phyloP scores from a whole-genome alignment of 2,888 invertebrate species.

The Nipponacmea schrenckii region DNA sequence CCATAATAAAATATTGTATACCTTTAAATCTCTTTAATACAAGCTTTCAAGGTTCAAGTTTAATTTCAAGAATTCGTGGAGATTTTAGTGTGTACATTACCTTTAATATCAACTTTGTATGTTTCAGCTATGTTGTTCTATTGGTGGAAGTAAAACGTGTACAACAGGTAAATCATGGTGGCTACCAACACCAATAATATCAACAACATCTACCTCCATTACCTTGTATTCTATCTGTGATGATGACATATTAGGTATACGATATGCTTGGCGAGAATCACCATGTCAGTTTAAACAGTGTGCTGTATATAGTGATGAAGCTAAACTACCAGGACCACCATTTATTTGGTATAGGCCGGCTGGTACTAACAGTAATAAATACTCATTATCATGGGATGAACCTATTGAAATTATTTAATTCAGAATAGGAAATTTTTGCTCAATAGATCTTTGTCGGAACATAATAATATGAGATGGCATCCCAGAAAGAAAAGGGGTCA shows the following conservation, averaged over 20 bases:
- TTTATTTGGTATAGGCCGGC: conserved; percentile 19
- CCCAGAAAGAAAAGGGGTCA: too few relatives aligned
- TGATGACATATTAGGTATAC: conserved; percentile 35
- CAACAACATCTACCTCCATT: conserved; percentile 26
- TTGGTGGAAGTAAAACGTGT: not conserved
- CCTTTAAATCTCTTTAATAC: too few relatives aligned
- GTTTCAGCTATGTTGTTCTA: not conserved
- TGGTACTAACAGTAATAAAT: not conserved
- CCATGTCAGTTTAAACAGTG: conserved; percentile 48
- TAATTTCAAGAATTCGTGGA: too few relatives aligned
- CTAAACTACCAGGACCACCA: conserved; percentile 43
- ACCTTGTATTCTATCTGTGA: conserved; percentile 33
- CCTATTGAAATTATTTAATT: not conserved
- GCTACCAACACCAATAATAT: conserved; percentile 39
- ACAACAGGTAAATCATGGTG: conserved; percentile 22
- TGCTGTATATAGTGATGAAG: conserved; percentile 40
- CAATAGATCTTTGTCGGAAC: too few relatives aligned
- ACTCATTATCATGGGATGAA: not conserved
- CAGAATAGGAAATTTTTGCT: too few relatives aligned
- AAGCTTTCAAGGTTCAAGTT: too few relatives aligned
- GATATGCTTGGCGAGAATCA: conserved; percentile 50
- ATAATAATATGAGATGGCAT: too few relatives aligned
- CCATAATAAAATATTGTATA: too few relatives aligned
- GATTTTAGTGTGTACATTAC: too few relatives aligned
- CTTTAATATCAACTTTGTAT: too few relatives aligned